Conservation (phyloP, 2,113 vertebrate genomes). For the Osmerus eperlanus region DNA sequence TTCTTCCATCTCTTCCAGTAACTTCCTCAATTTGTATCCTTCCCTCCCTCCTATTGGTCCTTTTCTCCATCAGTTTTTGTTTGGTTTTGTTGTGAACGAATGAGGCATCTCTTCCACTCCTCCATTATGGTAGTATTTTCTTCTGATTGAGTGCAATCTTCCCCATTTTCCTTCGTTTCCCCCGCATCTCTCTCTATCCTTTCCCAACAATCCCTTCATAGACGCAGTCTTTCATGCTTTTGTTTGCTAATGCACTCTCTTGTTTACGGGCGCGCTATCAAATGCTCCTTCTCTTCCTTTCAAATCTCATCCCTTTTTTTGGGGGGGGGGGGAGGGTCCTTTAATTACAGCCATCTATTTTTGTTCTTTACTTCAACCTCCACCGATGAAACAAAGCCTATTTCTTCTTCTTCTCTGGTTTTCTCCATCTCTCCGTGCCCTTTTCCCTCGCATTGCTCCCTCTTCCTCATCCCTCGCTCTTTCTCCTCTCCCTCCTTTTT, state of each 20-base stretch:
- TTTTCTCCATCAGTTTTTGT: constrained; percentile 33
- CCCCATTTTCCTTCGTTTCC: too few species aligned
- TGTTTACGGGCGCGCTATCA: background rate
- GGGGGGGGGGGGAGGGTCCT: background rate
- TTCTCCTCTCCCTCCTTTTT: background rate
- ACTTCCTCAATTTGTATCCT: background rate
- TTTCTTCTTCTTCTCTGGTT: too few species aligned
- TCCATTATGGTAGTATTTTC: too few species aligned
- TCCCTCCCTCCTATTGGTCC: background rate
- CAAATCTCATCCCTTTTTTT: background rate
- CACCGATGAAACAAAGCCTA: too few species aligned
- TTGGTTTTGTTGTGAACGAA: background rate
- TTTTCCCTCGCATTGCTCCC: background rate
- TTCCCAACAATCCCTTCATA: too few species aligned
- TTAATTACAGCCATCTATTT: background rate
- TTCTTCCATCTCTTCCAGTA: too few species aligned
- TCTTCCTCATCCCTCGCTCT: background rate
- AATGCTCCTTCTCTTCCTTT: background rate
- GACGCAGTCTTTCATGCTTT: background rate
- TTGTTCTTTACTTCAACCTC: too few species aligned
- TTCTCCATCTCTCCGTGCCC: background rate
- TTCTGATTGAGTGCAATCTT: too few species aligned
- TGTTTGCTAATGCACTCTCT: background rate
- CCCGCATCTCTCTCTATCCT: too few species aligned
- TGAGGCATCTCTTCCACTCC: too few species aligned